Conservation (phyloP, 1,140 invertebrate genomes). For the Drosophila athabasca region DNA sequence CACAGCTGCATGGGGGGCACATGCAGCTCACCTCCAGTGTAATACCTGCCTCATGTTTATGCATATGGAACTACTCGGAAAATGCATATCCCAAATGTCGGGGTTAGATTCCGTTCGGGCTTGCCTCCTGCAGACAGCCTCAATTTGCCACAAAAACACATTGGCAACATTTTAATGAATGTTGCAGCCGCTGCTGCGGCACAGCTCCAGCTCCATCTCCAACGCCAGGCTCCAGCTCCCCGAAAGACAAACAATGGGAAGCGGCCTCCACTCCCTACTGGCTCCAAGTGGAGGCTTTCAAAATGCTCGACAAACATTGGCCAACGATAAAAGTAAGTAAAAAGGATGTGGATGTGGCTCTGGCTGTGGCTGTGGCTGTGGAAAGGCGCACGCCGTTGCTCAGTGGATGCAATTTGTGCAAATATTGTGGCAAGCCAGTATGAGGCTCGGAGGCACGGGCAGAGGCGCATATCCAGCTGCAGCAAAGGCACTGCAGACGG, state of each 20-base stretch:
- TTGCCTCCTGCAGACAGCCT: slow-evolving; percentile 57
- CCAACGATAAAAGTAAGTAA: slow-evolving; percentile 72
- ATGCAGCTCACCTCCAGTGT: slow-evolving; percentile 28
- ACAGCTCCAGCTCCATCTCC: not conserved
- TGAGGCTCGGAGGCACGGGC: not conserved
- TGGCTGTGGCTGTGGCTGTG: slow-evolving; percentile 4
- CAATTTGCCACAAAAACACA: slow-evolving; percentile 82
- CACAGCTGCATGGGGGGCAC: no score
- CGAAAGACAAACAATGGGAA: slow-evolving; percentile 68
- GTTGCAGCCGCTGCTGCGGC: slow-evolving; percentile 48
- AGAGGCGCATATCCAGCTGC: slow-evolving; percentile 38
- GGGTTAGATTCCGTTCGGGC: slow-evolving; percentile 9
- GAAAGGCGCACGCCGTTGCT: slow-evolving; percentile 37
- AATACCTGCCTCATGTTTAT: slow-evolving; percentile 53
- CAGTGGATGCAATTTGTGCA: slow-evolving; percentile 71
- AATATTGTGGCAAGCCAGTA: slow-evolving; percentile 63
- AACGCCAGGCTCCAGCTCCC: slow-evolving; percentile 1
- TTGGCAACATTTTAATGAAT: slow-evolving; percentile 82
- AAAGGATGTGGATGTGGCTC: slow-evolving; percentile 50
- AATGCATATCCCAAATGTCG: slow-evolving; percentile 56
- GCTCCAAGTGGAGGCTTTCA: slow-evolving; percentile 44
- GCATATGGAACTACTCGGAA: slow-evolving; percentile 61
- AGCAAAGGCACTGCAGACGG: not conserved
- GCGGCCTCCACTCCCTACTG: slow-evolving; percentile 28
- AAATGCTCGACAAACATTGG: slow-evolving; percentile 79